A percentile compares a stretch with the other conserved stretches of the same genome.
Conservation (phyloP, 2,888 invertebrate genomes). For the Alentia gelatinosa region DNA sequence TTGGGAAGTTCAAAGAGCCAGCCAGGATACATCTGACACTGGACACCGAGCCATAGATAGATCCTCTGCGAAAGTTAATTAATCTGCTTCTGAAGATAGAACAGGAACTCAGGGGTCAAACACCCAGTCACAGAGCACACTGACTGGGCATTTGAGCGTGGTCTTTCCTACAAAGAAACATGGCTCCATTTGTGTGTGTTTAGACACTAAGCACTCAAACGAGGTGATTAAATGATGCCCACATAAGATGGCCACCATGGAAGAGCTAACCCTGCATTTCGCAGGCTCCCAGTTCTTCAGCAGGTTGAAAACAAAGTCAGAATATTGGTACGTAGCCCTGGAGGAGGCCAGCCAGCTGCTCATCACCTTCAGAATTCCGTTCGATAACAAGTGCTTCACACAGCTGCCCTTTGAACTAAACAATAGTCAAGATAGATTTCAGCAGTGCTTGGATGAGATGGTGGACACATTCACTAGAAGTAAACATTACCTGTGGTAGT, state of each 20-base stretch:
- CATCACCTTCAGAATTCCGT: constrained; percentile 61
- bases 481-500: too few species aligned
- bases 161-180: constrained; percentile 57
- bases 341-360: constrained; percentile 53
- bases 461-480: too few species aligned
- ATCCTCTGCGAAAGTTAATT: not conserved
- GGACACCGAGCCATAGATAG: not conserved
- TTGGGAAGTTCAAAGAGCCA: not conserved
- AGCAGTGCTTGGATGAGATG: not conserved
- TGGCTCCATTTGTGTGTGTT: constrained; percentile 60
- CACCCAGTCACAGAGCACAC: not conserved
- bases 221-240: constrained; percentile 58
- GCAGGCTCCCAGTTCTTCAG: constrained; percentile 51
- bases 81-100: not conserved
- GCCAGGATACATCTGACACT: not conserved
- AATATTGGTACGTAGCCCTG: not conserved
- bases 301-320: not conserved
- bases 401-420: constrained; percentile 59
- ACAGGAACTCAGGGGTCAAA: not conserved
- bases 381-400: constrained; percentile 45
- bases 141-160: constrained; percentile 55
- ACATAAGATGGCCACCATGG: constrained; percentile 61
- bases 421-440: constrained; percentile 62
- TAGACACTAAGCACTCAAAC: constrained; percentile 61
- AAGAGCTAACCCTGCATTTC: constrained; percentile 62